A percentile compares a stretch with the other conserved stretches of the same genome.
Evolutionary conservation across 1,140 invertebrate species (phyloP).

Genomic region (Drosophila pseudoananassae): DNA sequence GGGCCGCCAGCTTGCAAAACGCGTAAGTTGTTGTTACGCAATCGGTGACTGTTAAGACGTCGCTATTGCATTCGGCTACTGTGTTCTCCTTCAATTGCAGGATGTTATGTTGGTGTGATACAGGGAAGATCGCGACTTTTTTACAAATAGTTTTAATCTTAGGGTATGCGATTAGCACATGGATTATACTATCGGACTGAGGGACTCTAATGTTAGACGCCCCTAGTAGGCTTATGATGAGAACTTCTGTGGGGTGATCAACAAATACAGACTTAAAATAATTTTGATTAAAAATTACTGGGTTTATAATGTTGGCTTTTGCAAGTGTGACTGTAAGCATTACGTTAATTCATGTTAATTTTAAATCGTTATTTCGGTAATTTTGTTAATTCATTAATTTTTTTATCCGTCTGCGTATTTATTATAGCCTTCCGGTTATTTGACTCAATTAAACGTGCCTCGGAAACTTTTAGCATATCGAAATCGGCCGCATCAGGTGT

Average conservation of each 20-base stretch:
- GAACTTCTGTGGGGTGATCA: no score
- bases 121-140: conserved; percentile 29
- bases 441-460: conserved; percentile 2
- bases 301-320: no score
- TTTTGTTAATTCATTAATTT: conserved; percentile 11
- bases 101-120: conserved; percentile 26
- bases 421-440: conserved; percentile 15
- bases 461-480: conserved; percentile 3
- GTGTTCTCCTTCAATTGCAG: conserved; percentile 21
- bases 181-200: conserved; percentile 17
- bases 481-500: not conserved
- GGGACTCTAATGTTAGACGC: no score
- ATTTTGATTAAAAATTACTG: no score
- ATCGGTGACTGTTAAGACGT: conserved; percentile 27
- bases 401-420: conserved; percentile 1
- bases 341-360: no score
- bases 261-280: no score
- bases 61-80: conserved; percentile 32
- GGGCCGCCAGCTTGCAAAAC: not conserved
- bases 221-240: no score
- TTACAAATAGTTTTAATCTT: conserved; percentile 25
- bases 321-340: no score
- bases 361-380: no score
- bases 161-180: conserved; percentile 34
- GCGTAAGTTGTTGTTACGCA: conserved; percentile 5